Percentiles rank a stretch among this genome's conserved stretches.
Conservation (phyloP, 2,797 vertebrate species). For the Gorsachius magnificus region DNA sequence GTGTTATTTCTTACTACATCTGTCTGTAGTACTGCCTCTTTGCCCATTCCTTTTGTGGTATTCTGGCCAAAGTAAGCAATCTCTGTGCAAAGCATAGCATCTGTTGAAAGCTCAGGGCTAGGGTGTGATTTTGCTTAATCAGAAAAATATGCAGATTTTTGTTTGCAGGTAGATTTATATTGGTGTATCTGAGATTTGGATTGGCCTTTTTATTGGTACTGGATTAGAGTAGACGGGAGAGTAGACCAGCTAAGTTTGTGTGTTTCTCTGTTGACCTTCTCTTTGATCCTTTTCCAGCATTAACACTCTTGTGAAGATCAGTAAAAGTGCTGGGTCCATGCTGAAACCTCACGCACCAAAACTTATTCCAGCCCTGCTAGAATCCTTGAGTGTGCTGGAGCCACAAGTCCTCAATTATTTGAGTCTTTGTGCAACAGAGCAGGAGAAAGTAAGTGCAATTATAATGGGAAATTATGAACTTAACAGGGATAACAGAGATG, state of each 20-base stretch:
- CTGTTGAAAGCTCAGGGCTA: background rate
- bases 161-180: background rate
- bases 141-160: background rate
- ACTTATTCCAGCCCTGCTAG: constrained; percentile 92
- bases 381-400: constrained; percentile 93
- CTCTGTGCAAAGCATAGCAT: background rate
- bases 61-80: background rate
- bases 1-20: background rate
- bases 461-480: background rate
- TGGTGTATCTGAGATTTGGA: background rate
- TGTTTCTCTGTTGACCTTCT: background rate
- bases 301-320: constrained; percentile 97
- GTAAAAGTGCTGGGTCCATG: constrained; percentile 92
- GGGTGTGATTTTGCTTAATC: background rate
- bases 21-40: background rate
- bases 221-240: background rate
- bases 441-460: constrained; percentile 90
- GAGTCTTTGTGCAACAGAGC: constrained; percentile 94
- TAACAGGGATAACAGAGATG: background rate
- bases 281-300: constrained; percentile 78
- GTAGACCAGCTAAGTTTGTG: background rate
- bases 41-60: background rate
- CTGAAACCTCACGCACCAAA: constrained; percentile 93
- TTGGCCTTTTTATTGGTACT: background rate
- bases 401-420: constrained; percentile 98